These are phyloP conservation scores for Pomacea maculata DNA, from an alignment of 1,140 invertebrate genomes.

Conservation along the genomic window DNA sequence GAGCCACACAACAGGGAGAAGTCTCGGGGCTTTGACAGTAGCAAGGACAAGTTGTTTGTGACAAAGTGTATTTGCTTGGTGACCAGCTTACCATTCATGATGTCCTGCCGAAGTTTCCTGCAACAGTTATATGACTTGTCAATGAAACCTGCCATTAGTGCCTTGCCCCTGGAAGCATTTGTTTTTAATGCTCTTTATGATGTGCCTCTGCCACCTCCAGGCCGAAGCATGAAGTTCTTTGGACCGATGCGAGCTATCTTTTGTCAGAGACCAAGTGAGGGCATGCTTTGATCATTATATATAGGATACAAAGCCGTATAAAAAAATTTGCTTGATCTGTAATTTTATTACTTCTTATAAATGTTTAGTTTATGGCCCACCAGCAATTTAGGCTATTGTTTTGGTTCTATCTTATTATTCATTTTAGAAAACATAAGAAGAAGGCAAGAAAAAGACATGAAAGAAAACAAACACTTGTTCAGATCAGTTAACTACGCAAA, in stretches of 20 bases:
- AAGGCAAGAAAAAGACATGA: no score
- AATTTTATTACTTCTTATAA: neutral
- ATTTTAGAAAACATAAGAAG: no score
- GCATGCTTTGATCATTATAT: conserved; percentile 26
- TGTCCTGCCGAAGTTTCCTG: conserved; percentile 57
- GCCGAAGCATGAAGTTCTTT: conserved; percentile 85
- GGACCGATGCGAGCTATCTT: conserved; percentile 63
- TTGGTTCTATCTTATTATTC: no score
- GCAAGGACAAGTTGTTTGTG: conserved; percentile 92
- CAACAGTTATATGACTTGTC: conserved; percentile 62
- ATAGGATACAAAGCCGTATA: neutral
- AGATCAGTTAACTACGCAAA: no score
- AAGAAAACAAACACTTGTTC: no score
- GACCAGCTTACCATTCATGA: conserved; percentile 88
- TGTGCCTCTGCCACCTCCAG: conserved; percentile 86
- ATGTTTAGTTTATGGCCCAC: no score
- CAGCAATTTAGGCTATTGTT: no score
- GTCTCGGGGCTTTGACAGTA: conserved; percentile 83
- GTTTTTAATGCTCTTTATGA: conserved; percentile 96
- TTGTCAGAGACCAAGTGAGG: conserved; percentile 67
- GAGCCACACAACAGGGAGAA: conserved; percentile 29
- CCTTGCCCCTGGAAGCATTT: conserved; percentile 82
- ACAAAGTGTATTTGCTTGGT: conserved; percentile 92
- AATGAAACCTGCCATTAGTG: conserved; percentile 45
- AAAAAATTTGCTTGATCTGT: neutral